Evolutionary conservation across 2,888 invertebrate genomes (phyloP), one percentile per base, ranked within the genome.

Genomic region (Drosophila mulleri): DNA sequence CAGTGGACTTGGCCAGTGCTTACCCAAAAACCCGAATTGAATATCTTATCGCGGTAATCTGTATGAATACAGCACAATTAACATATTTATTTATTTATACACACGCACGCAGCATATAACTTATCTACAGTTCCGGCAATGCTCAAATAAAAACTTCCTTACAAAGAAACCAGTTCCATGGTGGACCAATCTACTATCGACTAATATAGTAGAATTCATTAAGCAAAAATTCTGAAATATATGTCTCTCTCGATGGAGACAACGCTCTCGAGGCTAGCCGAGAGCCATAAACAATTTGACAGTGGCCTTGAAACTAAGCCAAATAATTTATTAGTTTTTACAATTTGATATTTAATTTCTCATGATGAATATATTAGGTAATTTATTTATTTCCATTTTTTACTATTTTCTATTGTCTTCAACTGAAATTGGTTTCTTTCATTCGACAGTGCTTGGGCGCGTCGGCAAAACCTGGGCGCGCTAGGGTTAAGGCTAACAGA

Each of bases 81-180:
- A 41, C 79, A 77, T 78, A 78, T 76, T 58, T 63, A 32, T 61
- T 58, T 63, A 32, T 61, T 58, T 63, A 32, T 61, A 59, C 60
- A 68, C 65, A 66, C 73, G 65, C 69, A 42, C 73, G 65, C 69
- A 42, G 60, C 56, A 52, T 32, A 76, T 75, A 82, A 67, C 54
- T 67, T 76, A 82, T 71, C 57, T 58, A 53, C 59, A 79, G 72
- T 84, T 83, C 84, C 84, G 82, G 82, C 67, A 79, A 68, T 60
- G 65, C n/a, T 62, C n/a, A 37, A 74, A 70, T 63, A 75, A 56
- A 74, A 67, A 70, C 88, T 83, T 83, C 83, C 83, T 83, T 72
- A 66, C 76, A 56, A 66, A 45, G 62, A 80, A 80, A 80, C 80
- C 69, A 73, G 79, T 79, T 79, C 32, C 35, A 62, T 50, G 44